These are phyloP conservation scores for Drosophila lowei DNA, from an alignment of 1,140 invertebrate species.

Conservation along the genomic window DNA sequence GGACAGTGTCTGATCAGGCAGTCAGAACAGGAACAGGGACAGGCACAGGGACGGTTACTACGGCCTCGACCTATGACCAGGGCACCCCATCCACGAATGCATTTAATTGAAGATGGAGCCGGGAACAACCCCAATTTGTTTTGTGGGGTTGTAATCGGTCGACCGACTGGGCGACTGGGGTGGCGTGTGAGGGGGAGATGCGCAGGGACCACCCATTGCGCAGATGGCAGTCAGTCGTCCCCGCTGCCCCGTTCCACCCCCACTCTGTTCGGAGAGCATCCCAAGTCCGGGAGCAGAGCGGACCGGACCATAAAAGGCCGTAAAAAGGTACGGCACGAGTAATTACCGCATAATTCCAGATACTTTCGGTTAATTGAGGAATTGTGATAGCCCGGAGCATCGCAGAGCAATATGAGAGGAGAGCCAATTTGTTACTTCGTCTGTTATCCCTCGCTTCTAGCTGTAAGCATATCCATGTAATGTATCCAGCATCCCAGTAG, in stretches of 20 bases:
- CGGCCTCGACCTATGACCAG: conserved; percentile 71
- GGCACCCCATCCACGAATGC: conserved; percentile 75
- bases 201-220: conserved; percentile 69
- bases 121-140: conserved; percentile 69
- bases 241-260: no score
- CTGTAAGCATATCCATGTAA: not conserved
- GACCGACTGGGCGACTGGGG: conserved; percentile 5
- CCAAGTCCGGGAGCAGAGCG: conserved; percentile 5
- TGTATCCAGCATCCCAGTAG: conserved; percentile 10
- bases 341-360: conserved; percentile 63
- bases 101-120: conserved; percentile 73
- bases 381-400: conserved; percentile 72
- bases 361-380: conserved; percentile 74
- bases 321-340: conserved; percentile 54
- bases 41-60: not conserved
- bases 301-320: conserved; percentile 7
- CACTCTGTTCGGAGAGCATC: no score
- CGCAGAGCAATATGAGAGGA: conserved; percentile 52
- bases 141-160: conserved; percentile 7
- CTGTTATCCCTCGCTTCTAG: conserved; percentile 54
- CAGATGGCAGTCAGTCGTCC: not conserved
- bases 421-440: conserved; percentile 65
- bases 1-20: conserved; percentile 18
- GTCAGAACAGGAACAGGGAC: conserved; percentile 17
- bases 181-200: conserved; percentile 8